Conservation (phyloP, 2,797 vertebrate species). For the Crenichthys baileyi region DNA sequence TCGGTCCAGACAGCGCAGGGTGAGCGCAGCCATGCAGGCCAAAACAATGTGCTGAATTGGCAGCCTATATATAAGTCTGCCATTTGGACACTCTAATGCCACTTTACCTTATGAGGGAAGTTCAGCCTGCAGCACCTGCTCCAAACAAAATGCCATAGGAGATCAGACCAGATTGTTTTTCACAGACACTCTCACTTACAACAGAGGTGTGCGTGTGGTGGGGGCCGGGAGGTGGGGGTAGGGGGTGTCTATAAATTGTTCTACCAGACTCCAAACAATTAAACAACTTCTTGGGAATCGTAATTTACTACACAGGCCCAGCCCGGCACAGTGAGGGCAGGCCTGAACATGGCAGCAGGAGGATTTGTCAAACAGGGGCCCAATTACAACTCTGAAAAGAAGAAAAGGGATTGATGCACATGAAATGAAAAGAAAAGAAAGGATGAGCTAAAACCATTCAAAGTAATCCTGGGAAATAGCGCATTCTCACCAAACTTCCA, state of each 20-base stretch:
- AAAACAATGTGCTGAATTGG: conserved; percentile 95
- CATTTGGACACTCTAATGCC: conserved; percentile 95
- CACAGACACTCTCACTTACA: conserved; percentile 87
- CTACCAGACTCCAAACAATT: conserved; percentile 58
- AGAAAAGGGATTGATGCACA: neutral
- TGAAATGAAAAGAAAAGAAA: conserved; percentile 12
- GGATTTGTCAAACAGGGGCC: neutral
- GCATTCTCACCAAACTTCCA: conserved; percentile 5
- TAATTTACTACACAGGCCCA: conserved; percentile 45
- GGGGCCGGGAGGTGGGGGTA: conserved; percentile 28
- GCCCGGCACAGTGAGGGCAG: conserved; percentile 16
- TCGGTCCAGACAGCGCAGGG: conserved; percentile 2
- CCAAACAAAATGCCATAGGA: conserved; percentile 94
- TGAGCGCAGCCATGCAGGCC: conserved; percentile 56
- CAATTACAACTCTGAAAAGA: no score
- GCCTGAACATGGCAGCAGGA: conserved; percentile 5
- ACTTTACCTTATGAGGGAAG: conserved; percentile 99
- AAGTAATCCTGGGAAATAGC: conserved; percentile 8
- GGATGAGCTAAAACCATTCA: conserved; percentile 20
- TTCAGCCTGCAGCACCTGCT: conserved; percentile 93
- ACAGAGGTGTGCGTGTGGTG: conserved; percentile 52
- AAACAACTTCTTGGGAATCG: conserved; percentile 60
- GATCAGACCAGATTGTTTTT: conserved; percentile 93
- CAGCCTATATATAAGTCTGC: conserved; percentile 98
- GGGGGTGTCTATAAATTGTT: conserved; percentile 61